These are phyloP conservation scores for Patella pellucida DNA, from an alignment of 2,888 invertebrate genomes.

Conservation along the genomic window DNA sequence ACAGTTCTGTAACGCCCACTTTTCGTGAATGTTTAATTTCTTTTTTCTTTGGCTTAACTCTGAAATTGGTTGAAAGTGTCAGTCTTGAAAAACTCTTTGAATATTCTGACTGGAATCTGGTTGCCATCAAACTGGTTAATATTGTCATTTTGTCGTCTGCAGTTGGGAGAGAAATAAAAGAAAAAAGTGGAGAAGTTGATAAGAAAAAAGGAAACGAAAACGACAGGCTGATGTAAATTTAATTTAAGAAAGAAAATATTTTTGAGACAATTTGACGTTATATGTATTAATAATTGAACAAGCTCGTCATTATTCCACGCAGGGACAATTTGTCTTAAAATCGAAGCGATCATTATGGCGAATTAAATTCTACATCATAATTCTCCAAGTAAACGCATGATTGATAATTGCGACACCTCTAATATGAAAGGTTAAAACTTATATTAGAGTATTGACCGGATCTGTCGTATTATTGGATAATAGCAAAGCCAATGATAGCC, in stretches of 20 bases:
- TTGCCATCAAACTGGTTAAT: neutral
- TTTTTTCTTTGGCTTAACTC: too few species aligned
- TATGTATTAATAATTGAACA: constrained; percentile 6
- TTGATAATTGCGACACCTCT: constrained; percentile 6
- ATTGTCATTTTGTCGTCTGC: constrained; percentile 9
- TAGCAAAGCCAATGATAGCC: neutral
- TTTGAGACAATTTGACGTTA: constrained; percentile 7
- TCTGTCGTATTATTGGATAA: constrained; percentile 2
- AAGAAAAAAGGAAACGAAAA: neutral
- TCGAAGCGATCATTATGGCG: neutral
- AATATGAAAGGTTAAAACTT: constrained; percentile 6
- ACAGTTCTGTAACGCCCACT: too few species aligned
- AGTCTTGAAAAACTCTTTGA: too few species aligned
- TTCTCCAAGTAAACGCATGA: constrained; percentile 5
- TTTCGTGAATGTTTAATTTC: too few species aligned
- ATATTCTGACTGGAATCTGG: too few species aligned
- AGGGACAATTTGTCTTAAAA: neutral
- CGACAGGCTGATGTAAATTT: constrained; percentile 1
- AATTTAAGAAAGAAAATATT: neutral
- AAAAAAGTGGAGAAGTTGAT: neutral
- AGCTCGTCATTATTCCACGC: neutral
- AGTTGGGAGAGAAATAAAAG: neutral
- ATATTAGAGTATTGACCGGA: constrained; percentile 9
- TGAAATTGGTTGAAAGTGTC: too few species aligned
- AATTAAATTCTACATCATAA: constrained; percentile 8